Evolutionary conservation across 2,113 vertebrate species (phyloP).

Genomic region (Meles meles): DNA sequence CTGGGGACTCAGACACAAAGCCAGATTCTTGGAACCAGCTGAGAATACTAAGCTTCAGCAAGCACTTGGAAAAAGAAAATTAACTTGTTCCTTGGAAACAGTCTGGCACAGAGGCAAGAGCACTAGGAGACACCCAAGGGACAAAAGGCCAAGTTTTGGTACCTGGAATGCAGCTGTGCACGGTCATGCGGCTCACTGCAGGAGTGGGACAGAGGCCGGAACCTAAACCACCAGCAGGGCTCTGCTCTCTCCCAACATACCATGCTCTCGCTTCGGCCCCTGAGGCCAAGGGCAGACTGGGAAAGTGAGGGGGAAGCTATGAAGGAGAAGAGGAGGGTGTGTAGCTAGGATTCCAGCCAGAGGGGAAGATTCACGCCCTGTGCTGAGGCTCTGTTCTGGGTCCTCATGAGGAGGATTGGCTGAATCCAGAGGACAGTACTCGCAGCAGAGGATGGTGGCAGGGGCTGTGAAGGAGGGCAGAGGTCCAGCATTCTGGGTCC

Average conservation of each 20-base stretch:
- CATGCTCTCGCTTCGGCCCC: neutral
- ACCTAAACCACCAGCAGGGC: neutral
- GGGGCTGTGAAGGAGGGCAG: neutral
- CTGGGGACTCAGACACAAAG: conserved; percentile 26
- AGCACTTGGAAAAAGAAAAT: neutral
- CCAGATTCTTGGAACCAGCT: conserved; percentile 12
- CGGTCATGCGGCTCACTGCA: neutral
- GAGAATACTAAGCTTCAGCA: conserved; percentile 13
- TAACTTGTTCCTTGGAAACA: conserved; percentile 21
- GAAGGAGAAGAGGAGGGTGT: neutral
- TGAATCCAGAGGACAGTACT: neutral
- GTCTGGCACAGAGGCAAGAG: neutral
- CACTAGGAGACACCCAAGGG: neutral
- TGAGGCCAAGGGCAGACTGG: neutral
- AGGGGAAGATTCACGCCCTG: neutral
- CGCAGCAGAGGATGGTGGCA: neutral
- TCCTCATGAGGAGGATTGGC: neutral
- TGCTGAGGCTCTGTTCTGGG: neutral
- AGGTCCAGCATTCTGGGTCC: neutral
- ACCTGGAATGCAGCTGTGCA: neutral
- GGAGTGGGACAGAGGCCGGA: neutral
- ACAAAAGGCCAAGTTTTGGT: neutral
- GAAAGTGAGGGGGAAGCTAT: neutral
- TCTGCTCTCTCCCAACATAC: neutral
- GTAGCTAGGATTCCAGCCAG: neutral